Conservation (phyloP, 1,140 invertebrate genomes). For the Drosophila sproati region DNA sequence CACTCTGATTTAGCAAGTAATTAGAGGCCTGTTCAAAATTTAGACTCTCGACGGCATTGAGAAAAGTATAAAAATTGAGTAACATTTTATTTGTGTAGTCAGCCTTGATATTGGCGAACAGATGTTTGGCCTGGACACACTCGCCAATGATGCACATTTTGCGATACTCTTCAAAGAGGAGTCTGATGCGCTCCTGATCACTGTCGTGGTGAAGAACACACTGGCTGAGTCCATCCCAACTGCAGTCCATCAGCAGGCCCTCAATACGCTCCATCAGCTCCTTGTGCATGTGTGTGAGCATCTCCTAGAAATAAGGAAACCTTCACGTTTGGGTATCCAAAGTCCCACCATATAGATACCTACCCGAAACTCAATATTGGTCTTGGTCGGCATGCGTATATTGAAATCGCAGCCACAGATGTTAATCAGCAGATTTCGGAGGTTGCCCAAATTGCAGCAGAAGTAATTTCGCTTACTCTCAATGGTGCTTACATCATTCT, state of each 20-base stretch:
- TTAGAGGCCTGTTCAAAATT: conserved; percentile 41
- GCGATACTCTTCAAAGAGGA: conserved; percentile 51
- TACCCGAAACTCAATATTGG: conserved; percentile 68
- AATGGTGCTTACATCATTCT: conserved; percentile 27
- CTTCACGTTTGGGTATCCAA: background rate
- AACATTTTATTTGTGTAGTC: conserved; percentile 22
- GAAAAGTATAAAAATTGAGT: conserved; percentile 46
- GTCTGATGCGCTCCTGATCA: conserved; percentile 11
- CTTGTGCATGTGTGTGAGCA: conserved; percentile 69
- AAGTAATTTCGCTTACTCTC: conserved; percentile 41
- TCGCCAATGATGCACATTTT: conserved; percentile 39
- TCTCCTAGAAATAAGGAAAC: conserved; percentile 40
- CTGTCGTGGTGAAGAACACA: conserved; percentile 8
- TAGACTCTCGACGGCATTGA: conserved; percentile 51
- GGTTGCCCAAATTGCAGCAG: conserved; percentile 61
- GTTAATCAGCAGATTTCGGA: conserved; percentile 55
- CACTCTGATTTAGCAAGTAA: conserved; percentile 12
- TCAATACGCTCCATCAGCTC: conserved; percentile 62
- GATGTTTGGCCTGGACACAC: conserved; percentile 42
- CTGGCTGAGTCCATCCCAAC: conserved; percentile 20
- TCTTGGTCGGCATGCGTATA: conserved; percentile 59
- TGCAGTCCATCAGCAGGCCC: conserved; percentile 17
- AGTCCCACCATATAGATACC: conserved; percentile 1
- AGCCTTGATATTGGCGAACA: conserved; percentile 43
- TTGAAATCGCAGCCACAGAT: conserved; percentile 68